Conservation (phyloP, 2,113 vertebrate genomes). For the Argyrosomus japonicus region DNA sequence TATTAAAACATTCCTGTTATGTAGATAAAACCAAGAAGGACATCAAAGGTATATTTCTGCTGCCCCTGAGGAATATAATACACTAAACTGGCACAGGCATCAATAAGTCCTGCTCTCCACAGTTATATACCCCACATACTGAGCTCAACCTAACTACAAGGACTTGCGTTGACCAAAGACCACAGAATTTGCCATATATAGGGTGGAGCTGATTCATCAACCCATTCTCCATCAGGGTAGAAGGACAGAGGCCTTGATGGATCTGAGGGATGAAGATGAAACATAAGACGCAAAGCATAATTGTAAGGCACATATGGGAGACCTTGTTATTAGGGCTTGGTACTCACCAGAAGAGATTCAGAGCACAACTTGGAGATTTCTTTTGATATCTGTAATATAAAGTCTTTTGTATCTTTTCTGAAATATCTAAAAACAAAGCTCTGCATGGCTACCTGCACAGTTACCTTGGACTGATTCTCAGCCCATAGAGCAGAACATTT, state of each 20-base stretch:
- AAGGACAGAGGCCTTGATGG: conserved; percentile 38
- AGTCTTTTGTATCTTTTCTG: not conserved
- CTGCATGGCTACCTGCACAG: no score
- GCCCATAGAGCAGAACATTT: not conserved
- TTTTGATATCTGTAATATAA: conserved; percentile 41
- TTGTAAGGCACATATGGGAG: conserved; percentile 49
- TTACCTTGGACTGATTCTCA: not conserved
- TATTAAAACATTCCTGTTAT: not conserved
- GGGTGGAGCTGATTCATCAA: conserved; percentile 63
- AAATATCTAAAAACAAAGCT: not conserved
- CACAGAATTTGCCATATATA: conserved; percentile 50
- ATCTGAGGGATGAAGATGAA: conserved; percentile 58
- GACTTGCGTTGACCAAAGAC: conserved; percentile 45
- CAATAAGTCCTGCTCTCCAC: conserved; percentile 4
- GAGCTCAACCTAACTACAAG: conserved; percentile 57
- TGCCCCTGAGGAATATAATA: not conserved
- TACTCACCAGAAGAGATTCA: conserved; percentile 11
- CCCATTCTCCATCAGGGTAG: conserved; percentile 13
- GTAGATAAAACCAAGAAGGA: conserved; percentile 7
- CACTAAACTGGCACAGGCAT: not conserved
- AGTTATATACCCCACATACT: conserved; percentile 8
- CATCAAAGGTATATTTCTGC: not conserved
- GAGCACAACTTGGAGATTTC: conserved; percentile 32
- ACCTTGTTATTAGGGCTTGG: conserved; percentile 68
- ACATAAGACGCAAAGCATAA: conserved; percentile 46